Percentiles rank a stretch among this genome's conserved stretches.
Conservation (phyloP, 2,113 vertebrate genomes). For the Grammomys surdaster region DNA sequence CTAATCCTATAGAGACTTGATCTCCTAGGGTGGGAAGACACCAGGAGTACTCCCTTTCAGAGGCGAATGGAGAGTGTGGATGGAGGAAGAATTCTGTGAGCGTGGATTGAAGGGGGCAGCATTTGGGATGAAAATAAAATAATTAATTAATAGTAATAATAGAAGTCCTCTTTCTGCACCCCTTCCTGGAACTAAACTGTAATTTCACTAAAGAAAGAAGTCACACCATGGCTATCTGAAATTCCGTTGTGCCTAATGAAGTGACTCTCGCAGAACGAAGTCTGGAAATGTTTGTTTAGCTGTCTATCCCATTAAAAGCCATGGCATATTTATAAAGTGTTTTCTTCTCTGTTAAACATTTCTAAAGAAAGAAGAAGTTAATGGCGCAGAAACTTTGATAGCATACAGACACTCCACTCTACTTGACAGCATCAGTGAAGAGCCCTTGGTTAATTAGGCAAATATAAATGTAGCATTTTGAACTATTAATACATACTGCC, state of each 20-base stretch:
- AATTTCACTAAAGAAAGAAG: neutral
- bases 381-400: neutral
- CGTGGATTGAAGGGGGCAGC: too few relatives aligned
- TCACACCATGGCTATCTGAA: neutral
- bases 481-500: constrained; percentile 58
- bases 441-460: constrained; percentile 65
- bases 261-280: fast-evolving
- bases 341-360: constrained; percentile 62
- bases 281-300: constrained; percentile 4
- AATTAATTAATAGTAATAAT: too few relatives aligned
- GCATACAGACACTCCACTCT: neutral
- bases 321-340: constrained; percentile 35
- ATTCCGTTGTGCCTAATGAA: neutral
- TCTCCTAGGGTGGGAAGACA: too few relatives aligned
- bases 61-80: too few relatives aligned
- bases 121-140: too few relatives aligned
- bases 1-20: too few relatives aligned
- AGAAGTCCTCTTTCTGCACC: neutral
- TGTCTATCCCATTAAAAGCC: neutral
- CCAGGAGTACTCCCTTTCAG: too few relatives aligned
- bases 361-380: constrained; percentile 58
- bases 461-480: constrained; percentile 58
- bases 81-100: too few relatives aligned
- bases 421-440: constrained; percentile 31
- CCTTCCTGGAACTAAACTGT: neutral